phyloP scores from a whole-genome alignment of 2,888 invertebrate genomes.

The Hydrotaea cyrtoneurina region DNA sequence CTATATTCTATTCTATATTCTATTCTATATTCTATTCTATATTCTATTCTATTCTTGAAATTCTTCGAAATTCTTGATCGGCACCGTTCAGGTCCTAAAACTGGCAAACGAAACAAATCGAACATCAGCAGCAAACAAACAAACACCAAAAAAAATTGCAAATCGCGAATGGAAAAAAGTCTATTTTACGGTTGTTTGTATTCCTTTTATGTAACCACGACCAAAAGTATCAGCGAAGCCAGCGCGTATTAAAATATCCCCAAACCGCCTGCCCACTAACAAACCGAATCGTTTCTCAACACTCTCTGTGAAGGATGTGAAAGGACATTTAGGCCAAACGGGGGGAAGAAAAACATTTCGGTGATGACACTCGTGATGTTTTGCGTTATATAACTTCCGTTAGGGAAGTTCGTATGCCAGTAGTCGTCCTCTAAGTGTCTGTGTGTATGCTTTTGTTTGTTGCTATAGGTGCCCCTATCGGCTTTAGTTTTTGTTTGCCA shows the following conservation, averaged over 20 bases:
- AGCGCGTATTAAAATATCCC: conserved; percentile 3
- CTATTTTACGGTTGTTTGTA: conserved; percentile 24
- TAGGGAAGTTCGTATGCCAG: neutral
- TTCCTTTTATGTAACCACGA: conserved; percentile 14
- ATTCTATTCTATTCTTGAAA: too few relatives aligned
- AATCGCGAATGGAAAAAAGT: conserved; percentile 23
- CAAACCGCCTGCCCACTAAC: too few relatives aligned
- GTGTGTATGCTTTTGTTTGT: neutral
- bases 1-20: too few relatives aligned
- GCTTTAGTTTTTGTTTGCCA: conserved; percentile 43
- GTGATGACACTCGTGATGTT: conserved; percentile 26
- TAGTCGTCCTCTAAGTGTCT: neutral
- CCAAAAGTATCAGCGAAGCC: neutral
- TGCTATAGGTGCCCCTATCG: neutral
- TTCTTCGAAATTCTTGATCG: too few relatives aligned
- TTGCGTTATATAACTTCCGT: conserved; percentile 26
- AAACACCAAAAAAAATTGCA: neutral
- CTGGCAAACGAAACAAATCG: neutral
- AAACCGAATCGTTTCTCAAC: neutral
- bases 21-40: too few relatives aligned
- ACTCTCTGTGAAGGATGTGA: neutral
- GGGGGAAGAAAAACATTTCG: neutral
- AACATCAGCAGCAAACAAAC: neutral
- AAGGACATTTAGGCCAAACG: neutral
- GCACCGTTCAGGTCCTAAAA: too few relatives aligned